Base-by-base conservation (phyloP, 2,113 vertebrate species). In the Hymenochirus boettgeri region DNA sequence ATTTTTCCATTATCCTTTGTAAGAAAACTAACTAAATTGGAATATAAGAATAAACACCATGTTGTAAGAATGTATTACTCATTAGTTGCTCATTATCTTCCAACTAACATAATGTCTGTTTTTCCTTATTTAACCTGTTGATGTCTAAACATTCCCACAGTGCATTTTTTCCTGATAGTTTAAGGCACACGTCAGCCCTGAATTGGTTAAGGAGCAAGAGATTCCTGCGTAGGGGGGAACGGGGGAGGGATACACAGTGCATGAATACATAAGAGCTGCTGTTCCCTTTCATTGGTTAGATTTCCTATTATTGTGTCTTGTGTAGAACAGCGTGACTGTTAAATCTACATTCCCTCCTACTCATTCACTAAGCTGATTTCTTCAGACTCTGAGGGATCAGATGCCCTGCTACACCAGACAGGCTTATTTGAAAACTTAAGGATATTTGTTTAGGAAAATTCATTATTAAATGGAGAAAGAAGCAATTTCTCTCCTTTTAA, bases 261-360 rank as follows among this genome's bases (percentile, higher is more conserved):
- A 65, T 76, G 71, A 72, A 81, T 76, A 79, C 82, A 78, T 70
- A 80, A 83, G 85, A 84, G 84, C 45, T 65, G 71, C 70, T 78
- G 63, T 74, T 17, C 61, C 42, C 81, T 80, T 71, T 47, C 82
- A 93, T 94, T 95, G 94, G 94, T 76, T 87, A 70, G 70, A 65
- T 73, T 55, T 57, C 71, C 62, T 70, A 70, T 75, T 75, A 79
- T 78, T 80, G 86, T 76, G 75, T 78, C 88, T 86, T 84, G 78
- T 91, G 83, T 84, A 80, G 88, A 85, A 75, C 76, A 73, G 81
- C 74, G 75, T 76, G 79, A 70, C 81, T 79, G 79, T 76, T 78
- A 77, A 76, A 75, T 77, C 80, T 82, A 79, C 72, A 84, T 82
- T 62, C 72, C 72, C 62, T 61, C 82, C 77, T 79, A 72, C 72